Percentiles rank a stretch among this genome's conserved stretches.
Evolutionary conservation across 2,797 vertebrate species (phyloP).

Genomic region (Microtus californicus): DNA sequence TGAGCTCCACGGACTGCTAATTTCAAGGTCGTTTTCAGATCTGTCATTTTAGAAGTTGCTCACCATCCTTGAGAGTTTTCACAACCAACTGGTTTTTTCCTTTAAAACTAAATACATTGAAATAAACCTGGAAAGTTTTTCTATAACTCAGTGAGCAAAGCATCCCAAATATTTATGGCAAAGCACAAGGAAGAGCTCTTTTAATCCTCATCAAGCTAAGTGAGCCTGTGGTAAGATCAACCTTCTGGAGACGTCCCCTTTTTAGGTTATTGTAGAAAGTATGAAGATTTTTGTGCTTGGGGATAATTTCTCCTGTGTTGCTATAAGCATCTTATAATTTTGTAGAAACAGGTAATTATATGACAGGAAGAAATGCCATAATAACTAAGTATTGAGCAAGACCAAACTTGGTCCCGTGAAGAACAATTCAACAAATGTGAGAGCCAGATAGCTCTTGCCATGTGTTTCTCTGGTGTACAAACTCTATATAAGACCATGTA

Average conservation of each 20-base stretch:
- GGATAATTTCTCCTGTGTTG: not conserved
- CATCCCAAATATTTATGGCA: not conserved
- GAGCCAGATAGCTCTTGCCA: not conserved
- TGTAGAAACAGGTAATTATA: conserved; percentile 31
- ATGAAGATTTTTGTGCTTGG: not conserved
- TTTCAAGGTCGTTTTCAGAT: not conserved
- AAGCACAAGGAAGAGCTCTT: not conserved
- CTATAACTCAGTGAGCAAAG: conserved; percentile 23
- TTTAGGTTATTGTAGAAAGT: not conserved
- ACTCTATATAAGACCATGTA: not conserved
- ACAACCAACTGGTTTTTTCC: conserved; percentile 10
- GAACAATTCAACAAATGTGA: conserved; percentile 35
- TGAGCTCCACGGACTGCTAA: not conserved
- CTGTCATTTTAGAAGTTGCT: not conserved
- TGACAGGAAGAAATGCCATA: not conserved
- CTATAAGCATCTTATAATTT: not conserved
- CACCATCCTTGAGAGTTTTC: not conserved
- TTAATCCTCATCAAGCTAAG: not conserved
- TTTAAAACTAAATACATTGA: not conserved
- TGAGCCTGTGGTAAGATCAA: not conserved
- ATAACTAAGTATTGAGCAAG: not conserved
- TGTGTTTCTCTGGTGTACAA: not conserved
- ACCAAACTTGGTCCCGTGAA: not conserved
- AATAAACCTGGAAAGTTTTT: not conserved
- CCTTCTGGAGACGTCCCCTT: not conserved